Evolutionary conservation across 64 coral and sea anemone genomes (phyloP), one percentile per base, ranked within the genome.

Genomic region (Montipora efflorescens): DNA sequence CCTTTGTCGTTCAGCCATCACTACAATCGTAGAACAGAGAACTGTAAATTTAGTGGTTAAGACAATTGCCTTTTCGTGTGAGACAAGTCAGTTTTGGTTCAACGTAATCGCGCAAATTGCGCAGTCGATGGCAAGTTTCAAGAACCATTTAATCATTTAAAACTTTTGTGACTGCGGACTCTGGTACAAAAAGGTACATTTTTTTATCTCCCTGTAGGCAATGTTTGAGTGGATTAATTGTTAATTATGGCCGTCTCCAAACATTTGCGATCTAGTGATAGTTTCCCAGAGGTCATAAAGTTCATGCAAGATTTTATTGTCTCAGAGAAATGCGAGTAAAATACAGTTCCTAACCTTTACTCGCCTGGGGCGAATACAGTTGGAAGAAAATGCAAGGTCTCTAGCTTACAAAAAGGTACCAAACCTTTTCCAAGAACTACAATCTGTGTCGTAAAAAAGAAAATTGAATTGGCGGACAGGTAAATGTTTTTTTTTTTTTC

Each of bases 211-310:
- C 44, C 10, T 84, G 19, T 84, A 12, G 59, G 57, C 28, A 68
- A 44, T 68, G 18, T 18, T 18, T 8, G 16, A 19, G 82, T 86
- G 14, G 71, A 70, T 86, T 86, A 71, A 86, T 67, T 86, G 82
- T 86, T 47, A 86, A 86, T 86, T 71, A 86, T 86, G 13, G 53
- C 13, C 5, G 45, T 47, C 59, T 71, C 82, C 62, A 86, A 86
- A 71, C 82, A 72, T 71, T 86, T 86, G 82, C 49, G 22, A 44
- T 9, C 47, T 13, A 8, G 16, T 86, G 28, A 2, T 71, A 48
- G n/a, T 86, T 86, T 86, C 82, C 82, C 82, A 86, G 62, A 47
- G 82, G 82, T 64, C 8, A 68, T 5, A 71, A 7, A 47, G 66
- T 67, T 67, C 81, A 47, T 71, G 14, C 82, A 49, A 49, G 36